A percentile compares a stretch with the other conserved stretches of the same genome.
Evolutionary conservation across 2,113 vertebrate species (phyloP).

Genomic region (Sterrhoptilus dennistouni): DNA sequence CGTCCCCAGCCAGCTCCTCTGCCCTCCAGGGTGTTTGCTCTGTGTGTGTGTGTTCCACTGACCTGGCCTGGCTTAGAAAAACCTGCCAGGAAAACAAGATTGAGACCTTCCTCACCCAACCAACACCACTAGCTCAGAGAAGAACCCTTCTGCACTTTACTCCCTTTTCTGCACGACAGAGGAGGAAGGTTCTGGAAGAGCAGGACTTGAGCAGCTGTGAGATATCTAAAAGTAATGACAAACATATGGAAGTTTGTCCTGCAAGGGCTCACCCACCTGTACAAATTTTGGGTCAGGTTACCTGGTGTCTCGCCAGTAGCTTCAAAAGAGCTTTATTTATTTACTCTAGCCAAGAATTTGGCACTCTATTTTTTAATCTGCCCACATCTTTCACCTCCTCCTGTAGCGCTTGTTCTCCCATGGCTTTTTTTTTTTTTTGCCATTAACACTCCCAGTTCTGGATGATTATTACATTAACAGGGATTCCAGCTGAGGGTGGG

Average conservation of each 20-base stretch:
- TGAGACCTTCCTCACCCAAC: not conserved
- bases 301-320: conserved; percentile 57
- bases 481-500: conserved; percentile 62
- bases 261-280: conserved; percentile 50
- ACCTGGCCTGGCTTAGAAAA: not conserved
- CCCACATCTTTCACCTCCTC: conserved; percentile 66
- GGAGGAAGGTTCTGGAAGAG: not conserved
- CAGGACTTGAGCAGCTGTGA: not conserved
- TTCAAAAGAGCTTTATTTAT: conserved; percentile 66
- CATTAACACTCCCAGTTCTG: conserved; percentile 62
- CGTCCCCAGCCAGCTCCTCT: not conserved
- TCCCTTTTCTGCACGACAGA: not conserved
- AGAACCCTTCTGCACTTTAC: not conserved
- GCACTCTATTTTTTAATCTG: conserved; percentile 51
- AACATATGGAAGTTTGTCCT: conserved; percentile 50
- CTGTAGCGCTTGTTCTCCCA: conserved; percentile 45
- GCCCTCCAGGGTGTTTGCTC: not conserved
- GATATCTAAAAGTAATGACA: conserved; percentile 29
- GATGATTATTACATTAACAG: conserved; percentile 63
- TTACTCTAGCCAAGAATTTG: conserved; percentile 64
- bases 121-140: not conserved
- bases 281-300: conserved; percentile 66
- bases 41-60: not conserved
- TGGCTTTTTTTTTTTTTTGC: conserved; percentile 43
- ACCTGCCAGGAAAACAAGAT: not conserved